Base-by-base conservation (phyloP, 2,888 invertebrate species). In the Pycnomerus fuliginosus region DNA sequence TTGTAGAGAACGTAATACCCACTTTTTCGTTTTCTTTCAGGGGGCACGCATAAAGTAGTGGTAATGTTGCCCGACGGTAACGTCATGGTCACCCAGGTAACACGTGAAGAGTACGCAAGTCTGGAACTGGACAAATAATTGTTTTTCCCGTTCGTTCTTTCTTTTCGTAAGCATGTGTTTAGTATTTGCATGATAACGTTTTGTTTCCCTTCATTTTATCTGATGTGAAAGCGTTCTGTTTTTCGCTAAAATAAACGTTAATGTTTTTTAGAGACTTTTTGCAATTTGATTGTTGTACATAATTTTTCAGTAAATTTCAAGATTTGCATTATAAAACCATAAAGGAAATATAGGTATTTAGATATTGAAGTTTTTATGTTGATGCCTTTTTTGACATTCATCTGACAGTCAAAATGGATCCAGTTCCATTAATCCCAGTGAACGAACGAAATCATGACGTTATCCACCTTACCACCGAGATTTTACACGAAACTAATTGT, bases 31-130 rank as follows among this genome's bases (percentile, higher is more conserved):
- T 55, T 55, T 50, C 33, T 64, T 65, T 10, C 65, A 89, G 90
- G 88, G 68, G 90, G 90, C 41, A 89, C 88, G 12, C 78, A 90
- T 60, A 82, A 88, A 68, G 90, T 90, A 12, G 88, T 90, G 3
- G 76, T 90, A n/a, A 75, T 90, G 61, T 74, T 90, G 56, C 90
- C 90, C 4, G 90, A 90, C 67, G 90, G 90, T 50, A 88, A 86
- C 62, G 78, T 90, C 47, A 89, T 90, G 77, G 87, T 90, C 82
- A 90, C 90, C 3, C 89, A 90, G 71, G 83, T 91, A 48, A 87
- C 90, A 58, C 89, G 87, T 60, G 90, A 90, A 62, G 90, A 91
- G 65, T 90, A 85, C 58, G 85, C 85, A 50, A 84, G 85, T 14
- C 58, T 73, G 48, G 72, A 72, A 50, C 53, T 72, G 48, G 72